Conservation (phyloP, 2,797 vertebrate genomes). For the Chloroceryle inda region DNA sequence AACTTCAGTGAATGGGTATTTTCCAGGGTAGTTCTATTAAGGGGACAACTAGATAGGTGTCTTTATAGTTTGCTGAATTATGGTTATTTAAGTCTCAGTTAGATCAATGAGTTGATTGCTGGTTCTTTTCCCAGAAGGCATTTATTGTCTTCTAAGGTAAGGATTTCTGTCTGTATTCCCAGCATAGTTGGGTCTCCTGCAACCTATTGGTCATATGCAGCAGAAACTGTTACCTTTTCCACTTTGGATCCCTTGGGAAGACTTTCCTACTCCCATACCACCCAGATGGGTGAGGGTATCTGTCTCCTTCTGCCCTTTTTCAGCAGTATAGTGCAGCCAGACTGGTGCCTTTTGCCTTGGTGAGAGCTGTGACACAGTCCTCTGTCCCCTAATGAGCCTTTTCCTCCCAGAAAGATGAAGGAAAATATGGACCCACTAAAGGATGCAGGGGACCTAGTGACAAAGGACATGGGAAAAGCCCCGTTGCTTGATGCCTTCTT, state of each 20-base stretch:
- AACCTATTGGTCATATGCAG: neutral
- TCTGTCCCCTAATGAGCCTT: neutral
- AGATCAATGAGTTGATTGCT: slow-evolving; percentile 57
- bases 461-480: neutral
- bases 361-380: neutral
- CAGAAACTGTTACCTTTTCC: neutral
- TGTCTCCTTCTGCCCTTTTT: neutral
- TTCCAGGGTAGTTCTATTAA: slow-evolving; percentile 62
- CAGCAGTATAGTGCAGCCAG: neutral
- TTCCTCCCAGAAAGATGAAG: neutral
- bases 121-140: slow-evolving; percentile 72
- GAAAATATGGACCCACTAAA: neutral
- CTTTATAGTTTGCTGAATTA: slow-evolving; percentile 61
- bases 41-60: slow-evolving; percentile 56
- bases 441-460: neutral
- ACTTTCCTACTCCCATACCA: neutral
- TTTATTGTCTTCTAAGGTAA: slow-evolving; percentile 67
- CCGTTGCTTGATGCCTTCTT: rapidly evolving
- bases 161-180: slow-evolving; percentile 44
- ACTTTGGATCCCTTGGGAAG: neutral
- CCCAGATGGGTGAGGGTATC: neutral
- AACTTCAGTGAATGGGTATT: slow-evolving; percentile 38
- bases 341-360: neutral
- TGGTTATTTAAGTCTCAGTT: neutral
- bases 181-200: neutral